phyloP scores from a whole-genome alignment of 2,113 vertebrate species.

The Vulpes ferrilata region DNA sequence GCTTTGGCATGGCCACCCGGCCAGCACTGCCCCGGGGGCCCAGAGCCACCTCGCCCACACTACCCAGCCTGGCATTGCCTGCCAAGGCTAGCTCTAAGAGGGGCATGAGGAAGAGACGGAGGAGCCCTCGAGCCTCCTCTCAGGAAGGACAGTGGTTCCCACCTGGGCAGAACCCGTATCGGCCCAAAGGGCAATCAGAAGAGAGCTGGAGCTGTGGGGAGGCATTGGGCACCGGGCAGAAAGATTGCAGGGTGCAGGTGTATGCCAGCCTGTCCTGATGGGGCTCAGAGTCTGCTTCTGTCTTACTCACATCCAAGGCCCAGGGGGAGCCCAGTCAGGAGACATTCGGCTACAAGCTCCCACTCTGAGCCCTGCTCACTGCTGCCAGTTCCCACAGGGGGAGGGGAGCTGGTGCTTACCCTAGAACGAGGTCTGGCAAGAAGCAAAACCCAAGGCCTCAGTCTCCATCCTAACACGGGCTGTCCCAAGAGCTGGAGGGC shows the following conservation, averaged over 20 bases:
- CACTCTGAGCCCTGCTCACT: not conserved
- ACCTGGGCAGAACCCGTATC: not conserved
- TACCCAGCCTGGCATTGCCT: not conserved
- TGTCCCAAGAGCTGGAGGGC: not conserved
- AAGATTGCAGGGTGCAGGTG: accelerated
- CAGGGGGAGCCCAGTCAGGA: not conserved
- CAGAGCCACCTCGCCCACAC: not conserved
- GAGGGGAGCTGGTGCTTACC: accelerated
- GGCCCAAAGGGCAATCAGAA: not conserved
- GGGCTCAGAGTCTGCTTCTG: not conserved
- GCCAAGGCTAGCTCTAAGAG: not conserved
- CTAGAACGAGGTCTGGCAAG: not conserved
- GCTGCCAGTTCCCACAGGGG: not conserved
- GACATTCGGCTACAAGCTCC: not conserved
- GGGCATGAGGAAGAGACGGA: not conserved
- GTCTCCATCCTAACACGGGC: not conserved
- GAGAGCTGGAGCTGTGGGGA: not conserved
- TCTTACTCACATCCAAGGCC: not conserved
- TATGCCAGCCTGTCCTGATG: accelerated
- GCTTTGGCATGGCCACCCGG: not conserved
- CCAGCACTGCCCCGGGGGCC: not conserved
- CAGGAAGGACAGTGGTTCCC: not conserved
- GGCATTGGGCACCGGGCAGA: not conserved
- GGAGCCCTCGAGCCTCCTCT: too few relatives aligned
- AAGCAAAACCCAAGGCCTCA: not conserved